Percentiles rank a stretch among this genome's conserved stretches.
These are phyloP conservation scores for Zophobas morio DNA, from an alignment of 1,140 invertebrate genomes.

Conservation along the genomic window DNA sequence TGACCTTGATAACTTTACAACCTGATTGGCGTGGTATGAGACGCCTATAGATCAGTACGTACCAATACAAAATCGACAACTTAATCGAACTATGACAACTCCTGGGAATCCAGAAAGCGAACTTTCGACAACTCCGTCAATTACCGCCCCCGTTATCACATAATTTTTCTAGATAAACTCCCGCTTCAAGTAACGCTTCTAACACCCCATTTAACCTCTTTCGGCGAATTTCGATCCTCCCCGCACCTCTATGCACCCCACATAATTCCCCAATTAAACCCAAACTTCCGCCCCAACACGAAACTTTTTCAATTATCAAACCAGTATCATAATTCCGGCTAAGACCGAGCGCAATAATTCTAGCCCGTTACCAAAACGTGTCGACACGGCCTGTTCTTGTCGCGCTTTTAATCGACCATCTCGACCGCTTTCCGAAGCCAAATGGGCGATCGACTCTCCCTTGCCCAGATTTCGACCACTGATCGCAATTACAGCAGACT, in stretches of 20 bases:
- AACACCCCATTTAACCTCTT: too few species aligned
- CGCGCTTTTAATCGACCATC: conserved; percentile 28
- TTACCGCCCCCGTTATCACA: too few species aligned
- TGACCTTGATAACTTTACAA: too few species aligned
- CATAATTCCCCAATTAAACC: not conserved
- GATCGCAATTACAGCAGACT: conserved; percentile 10
- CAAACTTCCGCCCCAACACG: not conserved
- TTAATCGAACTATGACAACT: too few species aligned
- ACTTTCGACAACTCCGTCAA: too few species aligned
- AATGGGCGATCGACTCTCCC: not conserved
- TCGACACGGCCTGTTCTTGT: conserved; percentile 7
- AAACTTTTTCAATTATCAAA: conserved; percentile 14
- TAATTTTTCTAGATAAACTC: too few species aligned
- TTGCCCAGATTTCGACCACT: not conserved
- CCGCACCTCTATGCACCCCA: not conserved
- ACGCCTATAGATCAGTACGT: too few species aligned
- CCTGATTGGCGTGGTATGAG: too few species aligned
- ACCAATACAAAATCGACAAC: too few species aligned
- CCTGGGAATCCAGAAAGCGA: too few species aligned
- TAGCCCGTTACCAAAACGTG: conserved; percentile 10
- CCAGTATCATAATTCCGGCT: conserved; percentile 14
- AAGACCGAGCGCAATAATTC: not conserved
- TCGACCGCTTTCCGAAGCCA: not conserved
- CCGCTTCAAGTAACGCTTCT: too few species aligned
- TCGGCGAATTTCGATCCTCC: too few species aligned